These are phyloP conservation scores for Melospiza melodia DNA, from an alignment of 2,113 vertebrate species.

Conservation along the genomic window DNA sequence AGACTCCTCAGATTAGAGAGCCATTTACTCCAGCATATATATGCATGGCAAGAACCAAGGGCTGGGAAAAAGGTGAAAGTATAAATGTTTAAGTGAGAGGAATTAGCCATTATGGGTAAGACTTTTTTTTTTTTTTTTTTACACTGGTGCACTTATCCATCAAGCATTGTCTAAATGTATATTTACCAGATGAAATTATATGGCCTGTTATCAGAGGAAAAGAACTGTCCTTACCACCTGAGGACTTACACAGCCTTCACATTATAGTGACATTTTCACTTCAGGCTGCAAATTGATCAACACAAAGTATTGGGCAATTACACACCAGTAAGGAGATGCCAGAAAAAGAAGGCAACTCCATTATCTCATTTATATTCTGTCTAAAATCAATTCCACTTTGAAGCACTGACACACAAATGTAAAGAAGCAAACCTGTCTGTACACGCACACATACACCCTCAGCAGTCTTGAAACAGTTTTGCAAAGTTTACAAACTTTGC, in stretches of 20 bases:
- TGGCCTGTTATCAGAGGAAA: neutral
- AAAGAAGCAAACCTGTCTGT: neutral
- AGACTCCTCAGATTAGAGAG: conserved; percentile 9
- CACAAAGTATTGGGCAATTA: neutral
- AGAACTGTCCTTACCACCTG: neutral
- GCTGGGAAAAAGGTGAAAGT: neutral
- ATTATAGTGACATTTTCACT: neutral
- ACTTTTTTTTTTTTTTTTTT: neutral
- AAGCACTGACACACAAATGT: neutral
- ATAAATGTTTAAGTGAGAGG: neutral
- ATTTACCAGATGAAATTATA: neutral
- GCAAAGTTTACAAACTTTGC: neutral
- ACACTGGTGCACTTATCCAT: neutral
- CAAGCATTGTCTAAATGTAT: neutral
- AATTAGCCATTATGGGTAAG: neutral
- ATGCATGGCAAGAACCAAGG: neutral
- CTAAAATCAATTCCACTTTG: neutral
- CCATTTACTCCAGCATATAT: neutral
- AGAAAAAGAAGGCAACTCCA: neutral
- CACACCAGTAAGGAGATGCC: neutral
- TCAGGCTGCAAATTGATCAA: neutral
- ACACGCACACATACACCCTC: rapidly evolving
- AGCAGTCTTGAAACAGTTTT: neutral
- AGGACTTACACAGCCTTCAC: neutral
- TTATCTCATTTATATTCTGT: neutral